A percentile compares a stretch with the other conserved stretches of the same genome.
Evolutionary conservation across 2,113 vertebrate species (phyloP).

Genomic region (Planiliza haematocheilus): DNA sequence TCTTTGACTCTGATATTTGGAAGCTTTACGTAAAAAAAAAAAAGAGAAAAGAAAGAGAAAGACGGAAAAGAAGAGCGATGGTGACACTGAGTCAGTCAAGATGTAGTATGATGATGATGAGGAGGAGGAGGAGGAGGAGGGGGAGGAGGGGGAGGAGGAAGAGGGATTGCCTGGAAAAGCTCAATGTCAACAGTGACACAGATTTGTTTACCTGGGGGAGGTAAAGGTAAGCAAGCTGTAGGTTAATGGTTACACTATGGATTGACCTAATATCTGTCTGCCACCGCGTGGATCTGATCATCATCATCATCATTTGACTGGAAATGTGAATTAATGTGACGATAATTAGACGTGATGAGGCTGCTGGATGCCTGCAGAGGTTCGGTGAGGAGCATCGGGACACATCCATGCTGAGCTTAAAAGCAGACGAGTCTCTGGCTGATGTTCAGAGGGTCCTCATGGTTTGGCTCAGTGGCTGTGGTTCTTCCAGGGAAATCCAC

Average conservation of each 20-base stretch:
- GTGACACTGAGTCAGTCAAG: neutral
- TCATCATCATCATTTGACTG: neutral
- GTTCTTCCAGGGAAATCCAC: too few species aligned
- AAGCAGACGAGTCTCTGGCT: too few species aligned
- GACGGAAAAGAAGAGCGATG: neutral
- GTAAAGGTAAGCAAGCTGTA: constrained; percentile 30
- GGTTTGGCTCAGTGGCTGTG: too few species aligned
- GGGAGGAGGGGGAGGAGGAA: neutral
- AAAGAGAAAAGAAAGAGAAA: too few species aligned
- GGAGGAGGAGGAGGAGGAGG: neutral
- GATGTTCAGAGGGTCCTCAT: too few species aligned
- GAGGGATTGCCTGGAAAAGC: neutral
- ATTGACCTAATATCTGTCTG: neutral
- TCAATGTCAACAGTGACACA: constrained; percentile 42
- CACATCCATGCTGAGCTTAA: too few species aligned
- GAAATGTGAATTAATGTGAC: too few species aligned
- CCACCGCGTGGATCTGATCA: neutral
- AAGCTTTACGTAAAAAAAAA: neutral
- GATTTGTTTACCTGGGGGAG: constrained; percentile 49
- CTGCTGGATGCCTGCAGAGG: too few species aligned
- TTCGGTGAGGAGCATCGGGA: too few species aligned
- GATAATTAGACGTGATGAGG: too few species aligned
- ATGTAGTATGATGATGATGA: neutral
- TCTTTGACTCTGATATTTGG: constrained; percentile 33
- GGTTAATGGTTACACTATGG: constrained; percentile 25